Percentiles rank a stretch among this genome's conserved stretches.
Conservation (phyloP, 1,140 invertebrate genomes). For the Coboldia fuscipes region DNA sequence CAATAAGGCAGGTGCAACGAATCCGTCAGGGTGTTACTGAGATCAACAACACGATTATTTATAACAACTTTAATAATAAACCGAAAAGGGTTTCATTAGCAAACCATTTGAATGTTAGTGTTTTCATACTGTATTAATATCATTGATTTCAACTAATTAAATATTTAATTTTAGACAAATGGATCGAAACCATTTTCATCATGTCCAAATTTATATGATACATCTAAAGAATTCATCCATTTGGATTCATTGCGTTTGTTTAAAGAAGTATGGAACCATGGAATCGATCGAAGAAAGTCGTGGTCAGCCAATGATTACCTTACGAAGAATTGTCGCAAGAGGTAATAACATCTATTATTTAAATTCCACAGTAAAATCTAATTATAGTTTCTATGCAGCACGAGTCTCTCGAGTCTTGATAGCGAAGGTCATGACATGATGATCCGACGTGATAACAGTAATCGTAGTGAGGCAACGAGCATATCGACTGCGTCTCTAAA, state of each 20-base stretch:
- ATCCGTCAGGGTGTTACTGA: slow-evolving; percentile 20
- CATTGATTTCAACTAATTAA: background rate
- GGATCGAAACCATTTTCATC: slow-evolving; percentile 30
- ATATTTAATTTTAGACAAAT: background rate
- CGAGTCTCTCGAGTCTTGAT: slow-evolving; percentile 29
- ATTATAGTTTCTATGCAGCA: slow-evolving; percentile 3
- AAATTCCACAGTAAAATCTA: background rate
- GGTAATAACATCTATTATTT: slow-evolving; percentile 1
- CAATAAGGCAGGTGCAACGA: slow-evolving; percentile 21
- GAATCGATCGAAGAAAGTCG: slow-evolving; percentile 45
- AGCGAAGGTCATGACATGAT: slow-evolving; percentile 28
- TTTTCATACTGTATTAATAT: background rate
- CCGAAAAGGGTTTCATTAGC: slow-evolving; percentile 8
- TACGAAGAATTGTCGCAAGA: slow-evolving; percentile 19
- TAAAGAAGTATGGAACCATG: too few relatives aligned
- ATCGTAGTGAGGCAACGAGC: slow-evolving; percentile 29
- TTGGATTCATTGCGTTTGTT: slow-evolving; percentile 16
- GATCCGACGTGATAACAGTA: slow-evolving; percentile 19
- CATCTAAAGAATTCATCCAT: slow-evolving; percentile 14
- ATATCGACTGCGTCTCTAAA: slow-evolving; percentile 66
- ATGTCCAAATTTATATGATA: slow-evolving; percentile 35
- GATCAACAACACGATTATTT: slow-evolving; percentile 18
- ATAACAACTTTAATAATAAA: slow-evolving; percentile 9
- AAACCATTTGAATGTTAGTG: background rate
- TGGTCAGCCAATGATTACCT: slow-evolving; percentile 59